A percentile compares a stretch with the other conserved stretches of the same genome.
phyloP scores from a whole-genome alignment of 2,113 vertebrate species.

The Sigmodon hispidus region DNA sequence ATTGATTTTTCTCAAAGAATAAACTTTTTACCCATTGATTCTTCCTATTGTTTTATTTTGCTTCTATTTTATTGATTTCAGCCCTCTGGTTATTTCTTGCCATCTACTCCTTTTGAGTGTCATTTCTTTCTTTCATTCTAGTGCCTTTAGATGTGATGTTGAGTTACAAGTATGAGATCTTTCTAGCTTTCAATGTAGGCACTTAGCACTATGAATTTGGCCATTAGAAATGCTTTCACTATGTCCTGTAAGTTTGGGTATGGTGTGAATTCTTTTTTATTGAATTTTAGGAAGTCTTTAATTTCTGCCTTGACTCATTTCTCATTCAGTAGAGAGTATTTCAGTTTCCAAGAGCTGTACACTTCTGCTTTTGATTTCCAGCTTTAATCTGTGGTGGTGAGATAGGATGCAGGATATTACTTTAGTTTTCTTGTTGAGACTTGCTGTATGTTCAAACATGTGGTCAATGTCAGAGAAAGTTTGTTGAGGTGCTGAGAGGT shows the following conservation, averaged over 20 bases:
- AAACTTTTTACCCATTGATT: not conserved
- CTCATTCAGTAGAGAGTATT: no score
- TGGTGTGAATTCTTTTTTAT: not conserved
- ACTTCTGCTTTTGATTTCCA: not conserved
- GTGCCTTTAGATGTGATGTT: not conserved
- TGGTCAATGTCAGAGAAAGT: not conserved
- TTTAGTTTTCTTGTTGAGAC: not conserved
- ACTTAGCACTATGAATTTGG: not conserved
- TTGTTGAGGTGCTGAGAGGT: not conserved
- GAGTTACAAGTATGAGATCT: not conserved
- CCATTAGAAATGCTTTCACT: not conserved
- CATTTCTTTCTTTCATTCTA: not conserved
- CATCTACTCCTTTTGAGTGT: not conserved
- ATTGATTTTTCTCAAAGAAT: not conserved
- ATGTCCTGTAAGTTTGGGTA: not conserved
- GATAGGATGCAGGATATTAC: not conserved
- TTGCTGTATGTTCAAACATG: not conserved
- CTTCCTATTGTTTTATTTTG: not conserved
- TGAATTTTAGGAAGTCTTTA: not conserved
- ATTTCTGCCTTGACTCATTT: not conserved
- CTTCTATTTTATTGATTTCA: not conserved
- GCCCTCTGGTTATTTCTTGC: not conserved
- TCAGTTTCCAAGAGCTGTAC: not conserved
- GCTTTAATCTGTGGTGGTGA: not conserved
- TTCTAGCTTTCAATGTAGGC: not conserved